Evolutionary conservation across 1,140 invertebrate genomes (phyloP).

Genomic region (Diorhabda sublineata): DNA sequence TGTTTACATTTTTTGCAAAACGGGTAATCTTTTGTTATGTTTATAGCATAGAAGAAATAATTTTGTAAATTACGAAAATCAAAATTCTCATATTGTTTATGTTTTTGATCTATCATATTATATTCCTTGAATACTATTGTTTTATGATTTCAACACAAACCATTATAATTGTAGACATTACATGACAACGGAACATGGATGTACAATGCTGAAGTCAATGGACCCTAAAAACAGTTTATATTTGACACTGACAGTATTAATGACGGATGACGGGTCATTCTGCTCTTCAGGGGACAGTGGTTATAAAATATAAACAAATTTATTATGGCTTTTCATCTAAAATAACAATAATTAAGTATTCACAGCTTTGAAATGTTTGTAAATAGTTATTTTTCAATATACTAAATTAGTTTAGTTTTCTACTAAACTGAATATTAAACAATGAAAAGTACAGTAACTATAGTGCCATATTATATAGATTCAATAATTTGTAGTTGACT

Average conservation of each 20-base stretch:
- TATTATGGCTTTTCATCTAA: not conserved
- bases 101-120: no score
- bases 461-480: not conserved
- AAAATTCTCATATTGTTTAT: no score
- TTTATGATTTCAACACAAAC: no score
- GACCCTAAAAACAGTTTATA: no score
- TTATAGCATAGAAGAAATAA: no score
- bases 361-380: not conserved
- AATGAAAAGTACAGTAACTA: not conserved
- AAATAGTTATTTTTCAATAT: not conserved
- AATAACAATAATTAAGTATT: not conserved
- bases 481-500: not conserved
- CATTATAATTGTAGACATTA: no score
- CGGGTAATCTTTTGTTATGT: no score
- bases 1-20: no score
- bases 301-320: constrained; percentile 1
- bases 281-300: not conserved
- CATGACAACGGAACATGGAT: no score
- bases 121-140: no score
- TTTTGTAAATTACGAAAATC: no score
- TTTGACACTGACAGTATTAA: not conserved
- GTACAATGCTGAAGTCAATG: no score
- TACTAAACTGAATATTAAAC: not conserved
- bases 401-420: not conserved
- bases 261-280: not conserved